Evolutionary conservation across 1,140 invertebrate species (phyloP), one percentile per base, ranked within the genome.

Genomic region (Antheraea mylitta): DNA sequence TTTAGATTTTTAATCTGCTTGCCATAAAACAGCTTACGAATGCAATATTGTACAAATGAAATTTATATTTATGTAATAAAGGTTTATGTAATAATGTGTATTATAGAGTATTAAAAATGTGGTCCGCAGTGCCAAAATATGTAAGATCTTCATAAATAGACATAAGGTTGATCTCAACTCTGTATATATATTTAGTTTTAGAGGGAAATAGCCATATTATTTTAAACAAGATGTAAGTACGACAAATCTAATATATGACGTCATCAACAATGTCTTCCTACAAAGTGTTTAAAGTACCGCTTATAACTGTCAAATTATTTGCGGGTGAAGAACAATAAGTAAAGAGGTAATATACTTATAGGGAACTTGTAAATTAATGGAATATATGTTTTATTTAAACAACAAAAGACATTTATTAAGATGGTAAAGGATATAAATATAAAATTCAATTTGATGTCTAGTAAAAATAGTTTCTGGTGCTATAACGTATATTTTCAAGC

Each of bases 41-140:
- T 78, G 72, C 71, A 84, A 80, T 83, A 80, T 76, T 81, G 79
- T 85, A 85, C 65, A 80, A 70, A 75, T 71, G 11, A 13, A 48
- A 68, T 65, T 66, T 69, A 68, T 76, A 66, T 75, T 68, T 75
- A 71, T 74, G 58, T 78, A 70, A 71, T 71, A 37, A 74, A 66
- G 76, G 79, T 77, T 74, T 79, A 73, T 61, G 64, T 19, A 70
- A 72, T 22, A 69, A 68, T 77, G 60, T 53, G 13, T 53, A 53
- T 53, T 76, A 80, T 70, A 53, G 45, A 53, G 16, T 53, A 53
- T 13, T 70, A 63, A 68, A 78, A 82, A 77, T 88, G 86, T 89
- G 86, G 89, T 89, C 86, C 85, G 79, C 70, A 82, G 89, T 91
- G 89, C 89, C 87, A 91, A 91, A 87, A 82, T 85, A 73, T 81